Evolutionary conservation across 2,888 invertebrate species (phyloP).

Genomic region (Pammene fasciana): DNA sequence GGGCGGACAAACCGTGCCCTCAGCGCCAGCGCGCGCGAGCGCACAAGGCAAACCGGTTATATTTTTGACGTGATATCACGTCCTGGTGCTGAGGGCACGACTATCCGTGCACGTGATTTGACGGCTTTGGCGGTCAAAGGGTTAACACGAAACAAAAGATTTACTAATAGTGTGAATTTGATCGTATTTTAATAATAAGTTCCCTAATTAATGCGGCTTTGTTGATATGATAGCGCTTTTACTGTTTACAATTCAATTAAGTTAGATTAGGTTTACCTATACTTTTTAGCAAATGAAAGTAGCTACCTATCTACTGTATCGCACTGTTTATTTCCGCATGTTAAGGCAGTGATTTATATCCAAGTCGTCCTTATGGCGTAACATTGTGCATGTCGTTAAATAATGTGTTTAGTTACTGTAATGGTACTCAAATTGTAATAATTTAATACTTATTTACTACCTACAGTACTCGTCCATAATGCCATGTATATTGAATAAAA

Average conservation of each 20-base stretch:
- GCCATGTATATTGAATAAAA: too few species aligned
- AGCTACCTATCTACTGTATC: constrained; percentile 3
- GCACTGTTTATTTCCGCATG: constrained; percentile 2
- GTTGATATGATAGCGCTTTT: constrained; percentile 6
- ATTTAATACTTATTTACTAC: too few species aligned
- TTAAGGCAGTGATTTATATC: constrained; percentile 17
- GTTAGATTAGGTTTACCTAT: constrained; percentile 1
- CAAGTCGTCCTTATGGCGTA: constrained; percentile 26
- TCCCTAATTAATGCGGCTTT: constrained; percentile 8
- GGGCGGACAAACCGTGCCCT: too few species aligned
- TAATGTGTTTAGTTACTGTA: too few species aligned
- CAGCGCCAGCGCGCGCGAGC: too few species aligned
- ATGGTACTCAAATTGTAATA: too few species aligned
- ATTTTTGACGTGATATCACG: too few species aligned
- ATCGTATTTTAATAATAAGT: constrained; percentile 13
- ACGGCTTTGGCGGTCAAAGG: too few species aligned
- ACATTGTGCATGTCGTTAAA: constrained; percentile 17
- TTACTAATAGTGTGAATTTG: constrained; percentile 9
- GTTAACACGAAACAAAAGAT: constrained; percentile 11
- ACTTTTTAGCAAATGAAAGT: not conserved
- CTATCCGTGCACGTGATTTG: too few species aligned
- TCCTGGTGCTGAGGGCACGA: too few species aligned
- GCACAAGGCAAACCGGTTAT: too few species aligned
- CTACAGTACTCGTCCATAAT: too few species aligned
- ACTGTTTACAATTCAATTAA: constrained; percentile 12